Base-by-base conservation (phyloP, 1,140 invertebrate genomes). In the Glomeris maerens region DNA sequence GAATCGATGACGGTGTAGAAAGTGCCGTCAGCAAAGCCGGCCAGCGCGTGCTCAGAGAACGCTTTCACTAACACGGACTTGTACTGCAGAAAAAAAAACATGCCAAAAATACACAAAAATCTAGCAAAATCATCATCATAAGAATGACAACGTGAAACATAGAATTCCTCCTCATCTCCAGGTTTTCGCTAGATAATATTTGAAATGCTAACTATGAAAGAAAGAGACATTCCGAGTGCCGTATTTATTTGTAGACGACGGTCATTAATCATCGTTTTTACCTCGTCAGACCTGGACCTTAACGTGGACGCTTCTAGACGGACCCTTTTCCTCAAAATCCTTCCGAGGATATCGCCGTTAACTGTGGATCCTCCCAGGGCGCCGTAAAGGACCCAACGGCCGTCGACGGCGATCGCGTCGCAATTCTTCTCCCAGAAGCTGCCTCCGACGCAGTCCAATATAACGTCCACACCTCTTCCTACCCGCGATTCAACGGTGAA, bases 311-410 rank as follows among this genome's bases (percentile, higher is more conserved):
- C 31, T 17, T 13, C 10, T 13, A 36, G 31, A 17, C 31, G 10
- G 10, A 36, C 17, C 31, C 31, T 10, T 36, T 36, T 36, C 17
- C 31, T 36, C 10, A 36, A 17, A 17, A 36, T 17, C 17, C 10
- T 17, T 13, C 10, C 10, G 31, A 36, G 10, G 17, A 36, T 13
- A 13, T 36, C 31, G 17, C 31, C 31, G 10, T 36, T 17, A 36
- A 36, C 31, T 17, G 10, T 36, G 10, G 10, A 10, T n/a, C 57
- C 59, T 64, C 66, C 66, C 52, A 69, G 17, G 5, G 64, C 42
- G 22, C 67, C 67, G 59, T 67, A 69, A 1, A 66, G 45, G 25
- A 69, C 57, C 67, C 66, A 69, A 44, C 61, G 53, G 22, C 64
- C 66, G 42, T 69, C 67, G 4, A 56, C 42, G 13, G 58, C 54